A percentile compares a stretch with the other conserved stretches of the same genome.
These are phyloP conservation scores for Phenganax stokvisi DNA, from an alignment of 92 coral and sea anemone genomes.

Conservation along the genomic window DNA sequence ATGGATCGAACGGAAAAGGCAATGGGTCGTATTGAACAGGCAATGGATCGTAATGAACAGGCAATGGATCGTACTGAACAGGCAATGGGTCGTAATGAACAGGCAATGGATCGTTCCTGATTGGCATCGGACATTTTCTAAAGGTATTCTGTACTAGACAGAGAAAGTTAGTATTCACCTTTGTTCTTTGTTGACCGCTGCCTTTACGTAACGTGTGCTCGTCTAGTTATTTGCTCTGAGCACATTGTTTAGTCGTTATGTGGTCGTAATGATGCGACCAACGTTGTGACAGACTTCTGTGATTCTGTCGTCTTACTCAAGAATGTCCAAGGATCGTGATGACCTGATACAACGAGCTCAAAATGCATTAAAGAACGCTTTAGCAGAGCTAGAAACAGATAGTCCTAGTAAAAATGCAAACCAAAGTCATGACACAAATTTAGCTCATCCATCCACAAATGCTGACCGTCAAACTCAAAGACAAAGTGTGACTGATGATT, in stretches of 20 bases:
- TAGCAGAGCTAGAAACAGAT: constrained; percentile 15
- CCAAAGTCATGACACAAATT: neutral
- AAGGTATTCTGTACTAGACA: neutral
- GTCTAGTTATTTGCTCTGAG: neutral
- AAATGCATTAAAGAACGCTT: constrained; percentile 11
- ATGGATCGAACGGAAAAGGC: constrained; percentile 12
- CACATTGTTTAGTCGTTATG: neutral
- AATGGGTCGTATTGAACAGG: constrained; percentile 10
- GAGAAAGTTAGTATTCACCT: neutral
- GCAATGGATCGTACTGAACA: constrained; percentile 3
- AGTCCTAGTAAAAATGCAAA: neutral
- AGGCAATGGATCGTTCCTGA: neutral
- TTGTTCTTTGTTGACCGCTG: neutral
- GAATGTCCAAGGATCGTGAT: constrained; percentile 21
- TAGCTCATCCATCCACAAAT: neutral
- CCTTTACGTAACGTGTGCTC: neutral
- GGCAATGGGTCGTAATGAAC: neutral
- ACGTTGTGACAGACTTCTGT: neutral
- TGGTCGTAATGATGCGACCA: neutral
- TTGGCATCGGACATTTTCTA: too few species aligned
- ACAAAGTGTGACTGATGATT: constrained; percentile 7
- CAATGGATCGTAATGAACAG: neutral
- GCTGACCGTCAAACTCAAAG: neutral
- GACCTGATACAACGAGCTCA: constrained; percentile 13
- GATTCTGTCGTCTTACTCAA: neutral